Evolutionary conservation across 2,888 invertebrate species (phyloP), one percentile per base, ranked within the genome.

Genomic region (Volucella bombylans): DNA sequence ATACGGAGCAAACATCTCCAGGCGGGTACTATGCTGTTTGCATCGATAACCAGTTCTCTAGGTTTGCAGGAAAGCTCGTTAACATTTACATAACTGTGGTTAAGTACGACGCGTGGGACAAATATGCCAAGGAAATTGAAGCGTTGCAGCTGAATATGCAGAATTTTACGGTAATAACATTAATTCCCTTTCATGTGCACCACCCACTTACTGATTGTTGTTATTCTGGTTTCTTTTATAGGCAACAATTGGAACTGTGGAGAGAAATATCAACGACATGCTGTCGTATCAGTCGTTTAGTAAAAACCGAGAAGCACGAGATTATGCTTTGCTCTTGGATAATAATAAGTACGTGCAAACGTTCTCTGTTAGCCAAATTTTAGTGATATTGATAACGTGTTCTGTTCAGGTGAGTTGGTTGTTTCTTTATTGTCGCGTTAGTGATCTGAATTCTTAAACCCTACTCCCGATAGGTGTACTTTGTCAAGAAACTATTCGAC

Each of bases 21-120:
- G 97, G 97, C 23, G 97, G 98, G 1, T 97, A 97, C 90, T 98
- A 97, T 90, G 95, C 96, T 15, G 95, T 98, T 47, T 98, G 98
- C 91, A 95, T 98, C 73, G 97, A 98, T 90, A 98, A 98, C 92
- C 97, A 97, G 90, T 97, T 97, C 90, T 97, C 97, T 1, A 94
- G 96, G 89, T 98, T 97, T 92, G 97, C 97, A 14, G 95, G 95
- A 8, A 98, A 98, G 92, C 92, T 98, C 86, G 96, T 98, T 43
- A 97, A 97, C 90, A 93, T 98, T 85, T 98, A 98, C 89, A 94
- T 98, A 78, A 97, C 97, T 0, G 97, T 98, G 4, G 97, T 97
- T 73, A 94, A 97, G 89, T 97, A 97, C 89, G 97, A 98, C 89
- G 95, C 97, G 91, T 98, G 98, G 98, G 97, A 97, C 89, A 94